Evolutionary conservation across 1,140 invertebrate species (phyloP), one percentile per base, ranked within the genome.

Genomic region (Armadillidium nasatum): DNA sequence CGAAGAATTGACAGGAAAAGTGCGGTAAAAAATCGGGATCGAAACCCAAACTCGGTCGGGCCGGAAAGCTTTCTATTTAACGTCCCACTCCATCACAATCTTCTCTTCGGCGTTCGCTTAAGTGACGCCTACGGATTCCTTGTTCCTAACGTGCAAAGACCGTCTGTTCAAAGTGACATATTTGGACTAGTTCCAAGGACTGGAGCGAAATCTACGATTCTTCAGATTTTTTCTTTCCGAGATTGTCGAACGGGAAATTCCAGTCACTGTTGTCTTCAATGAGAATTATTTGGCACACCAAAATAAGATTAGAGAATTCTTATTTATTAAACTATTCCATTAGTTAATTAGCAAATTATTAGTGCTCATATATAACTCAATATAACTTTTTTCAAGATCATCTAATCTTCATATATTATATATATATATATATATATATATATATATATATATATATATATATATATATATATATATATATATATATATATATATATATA

Each of bases 111-210:
- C 9, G 46, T 50, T 50, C 87, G 91, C 23, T 85, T 93, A 80
- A 93, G 91, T 78, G 92, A 93, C 83, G 92, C 92, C 19, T 94
- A 91, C 83, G 93, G 93, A 10, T 91, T 93, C 7, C 91, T 94
- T 4, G 91, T 92, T 7, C 91, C 92, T 7, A 94, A 94, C 83
- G 92, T 91, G 0, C 85, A 93, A 50, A 86, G 93, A 67, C 93
- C 93, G 7, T 93, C 91, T 83, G 92, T 94, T 76, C 87, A 92
- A 71, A 94, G 93, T 7, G 93, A 94, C 84, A 87, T 94, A 68
- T 90, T 93, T 50, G 46, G 46, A 9, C 46, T 50, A 9, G 46
- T 50, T 50, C 46, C 46, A 50, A 50, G 15, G 15, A 50, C 46
- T 50, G 46, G 46, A 50, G 15, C 15, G 15, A 50, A 50, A 15